Evolutionary conservation across 2,888 invertebrate species (phyloP).

Genomic region (Orgyia antiqua): DNA sequence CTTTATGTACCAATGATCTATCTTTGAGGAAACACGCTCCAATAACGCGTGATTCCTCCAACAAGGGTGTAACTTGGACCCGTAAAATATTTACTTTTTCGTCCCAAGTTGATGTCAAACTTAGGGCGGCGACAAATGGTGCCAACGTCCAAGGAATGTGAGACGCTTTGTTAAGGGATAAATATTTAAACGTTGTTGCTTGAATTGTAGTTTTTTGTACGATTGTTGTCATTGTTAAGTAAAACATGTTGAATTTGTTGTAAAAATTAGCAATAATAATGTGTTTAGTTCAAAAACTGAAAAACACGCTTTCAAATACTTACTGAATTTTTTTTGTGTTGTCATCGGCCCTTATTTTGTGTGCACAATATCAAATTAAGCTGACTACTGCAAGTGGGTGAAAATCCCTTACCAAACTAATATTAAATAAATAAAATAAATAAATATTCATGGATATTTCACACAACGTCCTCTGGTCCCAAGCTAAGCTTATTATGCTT

Average conservation of each 20-base stretch:
- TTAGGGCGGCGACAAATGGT: constrained; percentile 52
- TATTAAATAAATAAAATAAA: too few species aligned
- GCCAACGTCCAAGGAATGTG: constrained; percentile 37
- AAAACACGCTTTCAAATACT: too few species aligned
- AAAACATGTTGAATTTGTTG: not conserved
- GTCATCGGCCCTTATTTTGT: too few species aligned
- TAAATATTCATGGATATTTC: too few species aligned
- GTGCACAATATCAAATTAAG: constrained; percentile 2
- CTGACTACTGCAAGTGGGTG: too few species aligned
- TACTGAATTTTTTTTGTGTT: too few species aligned
- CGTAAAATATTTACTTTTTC: constrained; percentile 68
- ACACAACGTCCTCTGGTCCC: too few species aligned
- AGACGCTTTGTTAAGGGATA: constrained; percentile 40
- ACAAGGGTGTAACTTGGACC: constrained; percentile 60
- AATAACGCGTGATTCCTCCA: constrained; percentile 74
- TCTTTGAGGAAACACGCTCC: constrained; percentile 71
- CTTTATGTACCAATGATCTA: constrained; percentile 66
- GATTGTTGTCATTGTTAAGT: constrained; percentile 3
- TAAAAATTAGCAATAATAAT: not conserved
- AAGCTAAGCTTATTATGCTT: too few species aligned
- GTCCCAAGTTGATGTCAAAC: constrained; percentile 59
- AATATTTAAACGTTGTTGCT: constrained; percentile 27
- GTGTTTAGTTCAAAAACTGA: too few species aligned
- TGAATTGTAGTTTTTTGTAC: constrained; percentile 15
- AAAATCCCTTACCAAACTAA: constrained; percentile 2